These are phyloP conservation scores for Dryoscopus gambensis DNA, from an alignment of 2,113 vertebrate species.

Conservation along the genomic window DNA sequence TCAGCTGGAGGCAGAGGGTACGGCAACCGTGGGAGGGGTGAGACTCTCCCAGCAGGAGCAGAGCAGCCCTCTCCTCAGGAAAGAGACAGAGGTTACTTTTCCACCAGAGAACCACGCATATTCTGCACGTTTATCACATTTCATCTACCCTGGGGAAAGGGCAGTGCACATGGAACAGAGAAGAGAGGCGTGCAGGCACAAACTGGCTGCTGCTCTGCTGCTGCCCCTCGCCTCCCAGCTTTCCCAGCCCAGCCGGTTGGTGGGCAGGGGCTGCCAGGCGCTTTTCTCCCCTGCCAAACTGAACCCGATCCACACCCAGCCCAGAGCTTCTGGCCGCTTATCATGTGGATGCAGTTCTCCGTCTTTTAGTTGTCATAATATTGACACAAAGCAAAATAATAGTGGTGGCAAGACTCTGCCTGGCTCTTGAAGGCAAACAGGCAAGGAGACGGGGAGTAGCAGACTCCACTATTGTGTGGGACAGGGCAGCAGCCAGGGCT, in stretches of 20 bases:
- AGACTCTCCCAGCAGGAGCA: background rate
- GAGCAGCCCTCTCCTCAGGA: background rate
- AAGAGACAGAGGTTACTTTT: background rate
- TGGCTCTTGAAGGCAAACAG: conserved; percentile 44
- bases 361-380: conserved; percentile 62
- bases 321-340: conserved; percentile 46
- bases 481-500: background rate
- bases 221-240: background rate
- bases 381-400: conserved; percentile 64
- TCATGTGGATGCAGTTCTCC: conserved; percentile 58
- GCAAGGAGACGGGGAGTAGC: background rate
- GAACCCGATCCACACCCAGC: background rate
- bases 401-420: conserved; percentile 17
- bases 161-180: background rate
- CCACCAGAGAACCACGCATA: background rate
- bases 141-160: background rate
- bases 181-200: fast-evolving
- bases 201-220: background rate
- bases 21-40: background rate
- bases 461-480: background rate
- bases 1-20: fast-evolving
- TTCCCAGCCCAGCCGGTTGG: background rate
- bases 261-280: background rate
- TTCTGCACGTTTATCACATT: background rate
- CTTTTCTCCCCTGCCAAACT: conserved; percentile 23